These are phyloP conservation scores for Scaptomyza tumidula DNA, from an alignment of 2,888 invertebrate genomes.

Conservation along the genomic window DNA sequence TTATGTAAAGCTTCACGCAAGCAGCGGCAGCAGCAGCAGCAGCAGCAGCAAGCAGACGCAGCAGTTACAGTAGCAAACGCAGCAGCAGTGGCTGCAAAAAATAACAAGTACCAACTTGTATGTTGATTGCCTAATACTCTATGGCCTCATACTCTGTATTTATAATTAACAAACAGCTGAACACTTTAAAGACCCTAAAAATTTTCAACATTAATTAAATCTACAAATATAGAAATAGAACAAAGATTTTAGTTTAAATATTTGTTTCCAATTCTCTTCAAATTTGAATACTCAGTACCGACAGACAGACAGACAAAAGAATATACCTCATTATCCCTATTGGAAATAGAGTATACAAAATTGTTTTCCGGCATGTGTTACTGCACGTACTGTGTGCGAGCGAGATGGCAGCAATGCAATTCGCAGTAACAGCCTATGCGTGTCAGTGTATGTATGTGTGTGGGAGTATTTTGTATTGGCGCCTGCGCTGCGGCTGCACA, in stretches of 20 bases:
- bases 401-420: constrained; percentile 74
- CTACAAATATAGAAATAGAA: background rate
- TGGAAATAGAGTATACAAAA: constrained; percentile 17
- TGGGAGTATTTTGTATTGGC: constrained; percentile 24
- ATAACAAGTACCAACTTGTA: constrained; percentile 1
- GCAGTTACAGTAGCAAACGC: constrained; percentile 3
- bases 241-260: background rate
- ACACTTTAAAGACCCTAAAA: background rate
- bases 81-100: constrained; percentile 29
- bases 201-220: background rate
- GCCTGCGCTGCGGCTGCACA: constrained; percentile 56
- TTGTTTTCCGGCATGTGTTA: constrained; percentile 51
- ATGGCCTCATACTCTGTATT: background rate
- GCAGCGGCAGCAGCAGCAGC: constrained; percentile 1
- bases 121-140: background rate
- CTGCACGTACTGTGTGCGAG: constrained; percentile 51
- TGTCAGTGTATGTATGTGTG: constrained; percentile 7
- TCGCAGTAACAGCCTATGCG: constrained; percentile 61
- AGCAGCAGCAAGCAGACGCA: constrained; percentile 17
- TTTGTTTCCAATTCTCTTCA: background rate
- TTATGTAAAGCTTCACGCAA: constrained; percentile 68
- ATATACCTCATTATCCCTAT: background rate
- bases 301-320: background rate
- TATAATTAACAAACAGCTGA: background rate
- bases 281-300: background rate